Evolutionary conservation across 2,113 vertebrate genomes (phyloP).

Genomic region (Bufo gargarizans): DNA sequence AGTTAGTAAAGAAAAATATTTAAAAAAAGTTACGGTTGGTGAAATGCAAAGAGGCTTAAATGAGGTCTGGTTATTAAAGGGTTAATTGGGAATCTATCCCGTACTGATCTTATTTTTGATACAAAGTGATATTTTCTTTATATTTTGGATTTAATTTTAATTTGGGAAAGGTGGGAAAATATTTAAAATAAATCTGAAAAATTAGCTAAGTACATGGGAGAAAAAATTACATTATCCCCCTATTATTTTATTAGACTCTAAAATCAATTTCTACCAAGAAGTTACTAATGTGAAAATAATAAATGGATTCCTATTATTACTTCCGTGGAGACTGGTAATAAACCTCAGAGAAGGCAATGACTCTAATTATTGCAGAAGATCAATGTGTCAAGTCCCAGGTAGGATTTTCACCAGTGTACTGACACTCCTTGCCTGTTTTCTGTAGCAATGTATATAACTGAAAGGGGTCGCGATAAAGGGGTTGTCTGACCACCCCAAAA

Average conservation of each 20-base stretch:
- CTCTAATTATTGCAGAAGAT: constrained; percentile 34
- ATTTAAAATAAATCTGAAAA: not conserved
- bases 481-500: no score
- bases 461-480: not conserved
- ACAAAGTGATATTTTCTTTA: not conserved
- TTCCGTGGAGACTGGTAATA: constrained; percentile 24
- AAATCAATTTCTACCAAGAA: constrained; percentile 33
- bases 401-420: not conserved
- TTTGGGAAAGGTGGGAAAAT: not conserved
- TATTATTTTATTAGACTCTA: constrained; percentile 41
- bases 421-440: not conserved
- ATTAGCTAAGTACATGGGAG: not conserved
- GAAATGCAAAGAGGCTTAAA: no score
- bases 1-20: no score
- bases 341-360: constrained; percentile 21
- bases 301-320: constrained; percentile 28
- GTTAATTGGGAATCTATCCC: no score
- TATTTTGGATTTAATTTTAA: not conserved
- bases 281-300: constrained; percentile 26
- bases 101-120: no score
- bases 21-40: no score
- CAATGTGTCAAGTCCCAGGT: constrained; percentile 1
- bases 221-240: constrained; percentile 6
- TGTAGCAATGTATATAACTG: not conserved
- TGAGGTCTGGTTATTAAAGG: no score